A percentile compares a stretch with the other conserved stretches of the same genome.
These are phyloP conservation scores for Chrysocyon brachyurus DNA, from an alignment of 2,797 vertebrate genomes.

Conservation along the genomic window DNA sequence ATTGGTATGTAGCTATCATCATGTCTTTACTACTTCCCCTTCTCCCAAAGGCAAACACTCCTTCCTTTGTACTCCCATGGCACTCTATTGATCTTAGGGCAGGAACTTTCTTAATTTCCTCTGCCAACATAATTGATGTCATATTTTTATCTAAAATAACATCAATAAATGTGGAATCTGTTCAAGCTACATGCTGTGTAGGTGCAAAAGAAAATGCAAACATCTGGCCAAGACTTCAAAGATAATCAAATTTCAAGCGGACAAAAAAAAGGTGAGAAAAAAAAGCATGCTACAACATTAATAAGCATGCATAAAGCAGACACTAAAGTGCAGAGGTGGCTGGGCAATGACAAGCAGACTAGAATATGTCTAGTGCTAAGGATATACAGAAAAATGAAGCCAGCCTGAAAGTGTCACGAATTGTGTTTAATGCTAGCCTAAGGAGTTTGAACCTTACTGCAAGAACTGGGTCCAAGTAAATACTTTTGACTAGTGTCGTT, in stretches of 20 bases:
- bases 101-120: neutral
- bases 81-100: neutral
- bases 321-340: neutral
- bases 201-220: conserved; percentile 49
- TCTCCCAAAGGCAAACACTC: neutral
- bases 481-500: neutral
- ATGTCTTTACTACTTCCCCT: neutral
- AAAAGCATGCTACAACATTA: neutral
- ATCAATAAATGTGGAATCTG: conserved; percentile 6
- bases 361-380: neutral
- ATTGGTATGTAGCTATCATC: neutral
- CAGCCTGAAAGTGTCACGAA: neutral
- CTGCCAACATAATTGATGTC: neutral
- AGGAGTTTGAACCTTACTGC: neutral
- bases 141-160: conserved; percentile 31
- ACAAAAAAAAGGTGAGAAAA: neutral
- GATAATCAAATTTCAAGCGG: neutral
- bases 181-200: conserved; percentile 51
- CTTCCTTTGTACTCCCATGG: neutral
- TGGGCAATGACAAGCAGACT: neutral
- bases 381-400: neutral
- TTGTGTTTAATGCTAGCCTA: neutral
- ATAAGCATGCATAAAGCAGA: conserved; percentile 21
- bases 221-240: conserved; percentile 27
- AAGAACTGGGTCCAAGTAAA: neutral